Evolutionary conservation across 2,888 invertebrate species (phyloP).

Genomic region (Dendrolimus houi): DNA sequence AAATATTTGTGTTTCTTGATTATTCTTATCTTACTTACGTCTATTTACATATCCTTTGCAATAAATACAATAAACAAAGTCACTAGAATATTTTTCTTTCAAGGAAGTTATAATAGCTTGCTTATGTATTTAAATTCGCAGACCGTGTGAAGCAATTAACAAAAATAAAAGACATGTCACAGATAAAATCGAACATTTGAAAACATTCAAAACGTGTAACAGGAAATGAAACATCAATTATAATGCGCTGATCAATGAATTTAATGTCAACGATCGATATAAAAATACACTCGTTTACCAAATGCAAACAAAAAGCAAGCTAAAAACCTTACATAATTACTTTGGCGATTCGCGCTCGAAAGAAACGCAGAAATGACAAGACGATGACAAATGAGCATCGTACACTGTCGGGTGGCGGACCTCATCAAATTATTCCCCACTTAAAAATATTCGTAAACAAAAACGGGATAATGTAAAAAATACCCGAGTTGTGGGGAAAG

Average conservation of each 20-base stretch:
- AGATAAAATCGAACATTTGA: conserved; percentile 6
- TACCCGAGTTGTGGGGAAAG: conserved; percentile 57
- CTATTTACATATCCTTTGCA: too few species aligned
- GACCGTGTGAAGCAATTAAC: too few species aligned
- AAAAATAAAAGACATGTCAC: too few species aligned
- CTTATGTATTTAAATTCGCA: too few species aligned
- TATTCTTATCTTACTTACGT: too few species aligned
- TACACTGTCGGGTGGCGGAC: conserved; percentile 73
- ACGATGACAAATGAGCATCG: conserved; percentile 75
- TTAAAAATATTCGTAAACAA: conserved; percentile 75
- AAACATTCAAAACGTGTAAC: conserved; percentile 12
- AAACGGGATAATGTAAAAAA: conserved; percentile 66
- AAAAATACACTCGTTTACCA: neutral
- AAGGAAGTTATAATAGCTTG: too few species aligned
- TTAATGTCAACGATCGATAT: conserved; percentile 18
- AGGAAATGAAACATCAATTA: conserved; percentile 10
- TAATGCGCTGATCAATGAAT: neutral
- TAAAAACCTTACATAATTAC: conserved; percentile 71
- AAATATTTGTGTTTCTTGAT: too few species aligned
- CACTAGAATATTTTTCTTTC: too few species aligned
- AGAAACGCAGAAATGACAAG: conserved; percentile 76
- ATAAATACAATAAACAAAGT: too few species aligned
- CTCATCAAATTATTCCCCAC: conserved; percentile 76
- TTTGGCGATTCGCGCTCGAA: conserved; percentile 67
- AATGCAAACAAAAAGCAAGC: conserved; percentile 42